These are phyloP conservation scores for Ctena decussata DNA, from an alignment of 2,888 invertebrate genomes.

Conservation along the genomic window DNA sequence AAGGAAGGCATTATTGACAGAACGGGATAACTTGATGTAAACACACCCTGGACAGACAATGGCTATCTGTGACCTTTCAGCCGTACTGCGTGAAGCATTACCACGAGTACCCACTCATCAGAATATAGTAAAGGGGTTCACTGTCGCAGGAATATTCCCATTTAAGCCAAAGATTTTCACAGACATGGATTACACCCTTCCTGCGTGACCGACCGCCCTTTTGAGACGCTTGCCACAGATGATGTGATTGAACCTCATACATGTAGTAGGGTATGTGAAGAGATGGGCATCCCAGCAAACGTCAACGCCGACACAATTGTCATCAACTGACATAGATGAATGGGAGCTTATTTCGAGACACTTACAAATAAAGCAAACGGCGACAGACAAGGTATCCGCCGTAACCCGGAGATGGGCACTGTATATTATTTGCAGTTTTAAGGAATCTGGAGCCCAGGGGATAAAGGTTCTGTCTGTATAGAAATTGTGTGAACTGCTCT, in stretches of 20 bases:
- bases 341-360: not conserved
- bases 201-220: constrained; percentile 35
- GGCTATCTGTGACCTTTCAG: constrained; percentile 82
- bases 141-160: constrained; percentile 19
- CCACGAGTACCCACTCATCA: not conserved
- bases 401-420: constrained; percentile 35
- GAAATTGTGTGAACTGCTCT: constrained; percentile 20
- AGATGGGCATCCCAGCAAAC: not conserved
- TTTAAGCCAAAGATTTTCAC: constrained; percentile 13
- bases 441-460: constrained; percentile 30
- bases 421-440: constrained; percentile 35
- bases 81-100: constrained; percentile 24
- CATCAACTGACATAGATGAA: not conserved
- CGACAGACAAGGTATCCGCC: constrained; percentile 4
- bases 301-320: not conserved
- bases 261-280: not conserved
- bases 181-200: constrained; percentile 19
- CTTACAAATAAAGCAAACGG: not conserved
- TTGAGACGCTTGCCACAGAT: not conserved
- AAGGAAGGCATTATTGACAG: not conserved
- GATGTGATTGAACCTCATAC: not conserved
- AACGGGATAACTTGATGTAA: constrained; percentile 48
- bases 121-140: constrained; percentile 29
- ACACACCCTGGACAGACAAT: constrained; percentile 83
- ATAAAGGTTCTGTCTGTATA: constrained; percentile 29